A percentile compares a stretch with the other conserved stretches of the same genome.
Evolutionary conservation across 2,888 invertebrate genomes (phyloP).

Genomic region (Chrysolina americana): DNA sequence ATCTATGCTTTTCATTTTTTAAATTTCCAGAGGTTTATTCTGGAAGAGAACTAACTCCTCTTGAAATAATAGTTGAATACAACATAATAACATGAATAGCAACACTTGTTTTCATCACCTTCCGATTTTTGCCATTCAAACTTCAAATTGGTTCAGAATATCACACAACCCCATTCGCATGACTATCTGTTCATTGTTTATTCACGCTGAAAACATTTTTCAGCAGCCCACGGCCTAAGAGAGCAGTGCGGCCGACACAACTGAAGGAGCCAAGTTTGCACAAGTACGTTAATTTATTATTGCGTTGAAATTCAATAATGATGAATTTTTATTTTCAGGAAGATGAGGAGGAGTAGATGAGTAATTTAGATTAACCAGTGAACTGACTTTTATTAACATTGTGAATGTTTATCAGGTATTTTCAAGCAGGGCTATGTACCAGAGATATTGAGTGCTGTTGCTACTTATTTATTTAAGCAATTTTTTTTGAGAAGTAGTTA

Average conservation of each 20-base stretch:
- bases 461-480: background rate
- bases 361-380: background rate
- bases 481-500: background rate
- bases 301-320: background rate
- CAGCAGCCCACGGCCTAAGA: conserved; percentile 40
- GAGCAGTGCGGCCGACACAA: conserved; percentile 34
- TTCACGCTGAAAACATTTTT: background rate
- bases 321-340: conserved; percentile 37
- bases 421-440: conserved; percentile 21
- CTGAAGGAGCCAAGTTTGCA: conserved; percentile 42
- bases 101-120: too few species aligned
- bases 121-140: too few species aligned
- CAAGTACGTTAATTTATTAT: conserved; percentile 34
- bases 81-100: too few species aligned
- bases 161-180: too few species aligned
- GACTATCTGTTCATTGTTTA: background rate
- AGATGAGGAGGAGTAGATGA: conserved; percentile 43
- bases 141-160: too few species aligned
- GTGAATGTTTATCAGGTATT: conserved; percentile 14
- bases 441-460: background rate
- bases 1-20: too few species aligned
- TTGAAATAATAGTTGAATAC: too few species aligned
- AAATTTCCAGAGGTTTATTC: too few species aligned
- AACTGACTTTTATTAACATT: conserved; percentile 8
- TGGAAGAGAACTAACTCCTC: too few species aligned